These are phyloP conservation scores for Masticophis lateralis DNA, from an alignment of 2,797 vertebrate genomes.

Conservation along the genomic window DNA sequence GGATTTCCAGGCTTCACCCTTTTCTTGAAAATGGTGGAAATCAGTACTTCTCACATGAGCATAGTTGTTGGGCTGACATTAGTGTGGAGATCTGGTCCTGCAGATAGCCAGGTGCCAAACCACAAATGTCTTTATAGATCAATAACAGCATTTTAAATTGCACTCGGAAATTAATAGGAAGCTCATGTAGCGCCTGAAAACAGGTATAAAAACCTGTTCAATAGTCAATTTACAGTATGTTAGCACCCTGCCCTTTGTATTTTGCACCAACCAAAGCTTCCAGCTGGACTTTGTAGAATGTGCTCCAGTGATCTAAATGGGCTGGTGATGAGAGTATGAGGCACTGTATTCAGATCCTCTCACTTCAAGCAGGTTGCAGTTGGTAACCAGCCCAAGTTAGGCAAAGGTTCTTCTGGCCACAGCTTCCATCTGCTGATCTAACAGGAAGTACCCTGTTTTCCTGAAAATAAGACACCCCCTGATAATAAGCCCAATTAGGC, in stretches of 20 bases:
- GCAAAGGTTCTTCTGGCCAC: not conserved
- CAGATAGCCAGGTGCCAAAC: not conserved
- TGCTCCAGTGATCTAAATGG: not conserved
- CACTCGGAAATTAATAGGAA: not conserved
- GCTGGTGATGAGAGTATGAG: not conserved
- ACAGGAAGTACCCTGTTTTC: not conserved
- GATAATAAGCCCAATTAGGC: too few species aligned
- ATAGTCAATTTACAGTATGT: not conserved
- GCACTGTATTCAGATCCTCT: not conserved
- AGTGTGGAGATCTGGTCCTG: not conserved
- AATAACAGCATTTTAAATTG: not conserved
- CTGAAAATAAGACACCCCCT: too few species aligned
- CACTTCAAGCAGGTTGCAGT: not conserved
- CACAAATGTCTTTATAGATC: not conserved
- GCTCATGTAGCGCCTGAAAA: not conserved
- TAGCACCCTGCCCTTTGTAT: not conserved
- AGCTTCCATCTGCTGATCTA: not conserved
- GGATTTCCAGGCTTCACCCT: not conserved
- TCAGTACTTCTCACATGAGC: not conserved
- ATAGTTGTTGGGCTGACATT: not conserved
- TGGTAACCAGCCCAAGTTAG: not conserved
- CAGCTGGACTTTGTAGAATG: not conserved
- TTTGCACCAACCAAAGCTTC: not conserved
- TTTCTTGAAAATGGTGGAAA: not conserved
- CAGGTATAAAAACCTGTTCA: not conserved